These are phyloP conservation scores for Drosophila diplacantha DNA, from an alignment of 2,888 invertebrate species.

Conservation along the genomic window DNA sequence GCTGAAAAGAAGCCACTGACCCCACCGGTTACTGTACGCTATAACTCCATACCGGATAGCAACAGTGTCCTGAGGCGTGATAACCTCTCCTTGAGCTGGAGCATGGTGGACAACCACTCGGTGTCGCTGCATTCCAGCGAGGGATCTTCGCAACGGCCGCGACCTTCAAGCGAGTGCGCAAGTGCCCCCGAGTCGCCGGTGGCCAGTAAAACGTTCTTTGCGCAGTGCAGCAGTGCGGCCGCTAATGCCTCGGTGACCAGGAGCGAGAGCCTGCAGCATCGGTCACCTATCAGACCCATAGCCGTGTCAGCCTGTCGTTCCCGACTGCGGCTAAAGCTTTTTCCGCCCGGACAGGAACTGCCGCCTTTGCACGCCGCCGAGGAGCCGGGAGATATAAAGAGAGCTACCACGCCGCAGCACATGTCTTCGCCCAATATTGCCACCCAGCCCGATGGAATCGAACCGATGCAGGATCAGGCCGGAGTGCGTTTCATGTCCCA, in stretches of 20 bases:
- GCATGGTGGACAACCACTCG: conserved; percentile 66
- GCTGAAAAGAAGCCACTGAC: conserved; percentile 75
- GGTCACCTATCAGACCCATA: conserved; percentile 74
- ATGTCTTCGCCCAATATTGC: conserved; percentile 78
- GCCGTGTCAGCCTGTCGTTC: conserved; percentile 77
- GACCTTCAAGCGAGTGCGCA: conserved; percentile 72
- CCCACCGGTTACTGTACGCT: conserved; percentile 76
- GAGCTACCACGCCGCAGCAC: conserved; percentile 75
- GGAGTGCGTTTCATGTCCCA: conserved; percentile 75
- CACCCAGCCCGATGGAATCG: conserved; percentile 61
- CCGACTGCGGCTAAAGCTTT: conserved; percentile 75
- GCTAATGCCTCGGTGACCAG: conserved; percentile 64
- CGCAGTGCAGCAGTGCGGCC: conserved; percentile 43
- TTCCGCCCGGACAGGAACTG: conserved; percentile 75
- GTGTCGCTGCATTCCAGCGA: conserved; percentile 67
- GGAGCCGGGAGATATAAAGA: conserved; percentile 59
- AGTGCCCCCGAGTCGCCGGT: conserved; percentile 77
- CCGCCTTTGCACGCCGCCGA: conserved; percentile 47
- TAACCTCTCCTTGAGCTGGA: conserved; percentile 72
- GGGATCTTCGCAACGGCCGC: conserved; percentile 50
- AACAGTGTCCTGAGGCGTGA: conserved; percentile 60
- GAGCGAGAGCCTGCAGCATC: conserved; percentile 62
- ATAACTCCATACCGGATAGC: conserved; percentile 75
- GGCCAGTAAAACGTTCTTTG: conserved; percentile 68
- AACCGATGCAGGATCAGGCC: conserved; percentile 50